phyloP scores from a whole-genome alignment of 2,113 vertebrate genomes.

The Anarrhichthys ocellatus region DNA sequence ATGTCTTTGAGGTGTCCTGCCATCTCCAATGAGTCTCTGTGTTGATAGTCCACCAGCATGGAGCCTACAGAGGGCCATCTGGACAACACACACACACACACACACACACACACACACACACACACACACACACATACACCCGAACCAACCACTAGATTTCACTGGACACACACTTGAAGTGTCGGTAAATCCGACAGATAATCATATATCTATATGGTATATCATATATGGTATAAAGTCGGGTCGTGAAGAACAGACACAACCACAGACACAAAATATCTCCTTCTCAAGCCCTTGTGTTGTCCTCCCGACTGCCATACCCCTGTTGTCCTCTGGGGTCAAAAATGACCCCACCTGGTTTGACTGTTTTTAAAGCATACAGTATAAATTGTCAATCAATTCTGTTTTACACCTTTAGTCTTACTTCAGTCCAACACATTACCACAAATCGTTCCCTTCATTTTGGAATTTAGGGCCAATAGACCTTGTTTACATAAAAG shows the following conservation, averaged over 20 bases:
- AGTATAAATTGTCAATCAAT: no score
- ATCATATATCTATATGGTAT: neutral
- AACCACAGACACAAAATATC: conserved; percentile 4
- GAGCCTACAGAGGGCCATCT: conserved; percentile 50
- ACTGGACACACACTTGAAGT: neutral
- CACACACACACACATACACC: neutral
- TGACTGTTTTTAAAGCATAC: no score
- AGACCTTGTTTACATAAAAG: no score
- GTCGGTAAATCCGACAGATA: neutral
- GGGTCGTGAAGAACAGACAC: neutral
- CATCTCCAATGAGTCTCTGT: conserved; percentile 40
- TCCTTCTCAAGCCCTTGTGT: no score
- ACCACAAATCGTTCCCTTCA: no score
- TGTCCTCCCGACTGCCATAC: no score
- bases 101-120: conserved; percentile 22
- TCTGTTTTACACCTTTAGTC: no score
- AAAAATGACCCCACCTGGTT: no score
- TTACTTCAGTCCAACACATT: no score
- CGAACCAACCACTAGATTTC: conserved; percentile 1
- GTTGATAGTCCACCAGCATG: conserved; percentile 22
- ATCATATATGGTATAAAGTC: neutral
- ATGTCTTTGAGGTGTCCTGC: conserved; percentile 57
- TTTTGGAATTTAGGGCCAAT: no score
- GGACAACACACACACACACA: conserved; percentile 41
- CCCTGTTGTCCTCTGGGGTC: no score